Evolutionary conservation across 2,797 vertebrate species (phyloP).

Genomic region (Siniperca scherzeri): DNA sequence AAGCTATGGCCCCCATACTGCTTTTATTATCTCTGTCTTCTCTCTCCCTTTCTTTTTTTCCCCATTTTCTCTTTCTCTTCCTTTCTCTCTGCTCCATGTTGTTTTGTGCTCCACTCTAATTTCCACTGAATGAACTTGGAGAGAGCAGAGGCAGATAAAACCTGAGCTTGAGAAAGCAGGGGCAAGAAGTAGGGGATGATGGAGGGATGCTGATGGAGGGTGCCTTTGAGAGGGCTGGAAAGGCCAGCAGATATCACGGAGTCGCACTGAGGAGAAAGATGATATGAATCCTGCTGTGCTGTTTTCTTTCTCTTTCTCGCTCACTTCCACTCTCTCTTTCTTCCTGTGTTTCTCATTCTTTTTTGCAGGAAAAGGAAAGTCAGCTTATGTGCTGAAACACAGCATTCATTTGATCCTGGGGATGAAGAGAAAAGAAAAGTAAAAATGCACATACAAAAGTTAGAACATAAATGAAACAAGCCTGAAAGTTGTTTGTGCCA

Average conservation of each 20-base stretch:
- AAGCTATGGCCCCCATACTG: conserved; percentile 61
- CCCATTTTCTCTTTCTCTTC: conserved; percentile 13
- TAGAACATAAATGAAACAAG: conserved; percentile 21
- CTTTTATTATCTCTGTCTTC: conserved; percentile 64
- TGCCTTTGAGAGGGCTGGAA: conserved; percentile 58
- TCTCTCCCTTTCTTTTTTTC: conserved; percentile 14
- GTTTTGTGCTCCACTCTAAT: conserved; percentile 65
- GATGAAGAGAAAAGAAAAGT: conserved; percentile 40
- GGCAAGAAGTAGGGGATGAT: conserved; percentile 51
- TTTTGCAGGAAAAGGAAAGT: conserved; percentile 31
- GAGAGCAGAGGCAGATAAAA: conserved; percentile 60
- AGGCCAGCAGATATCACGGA: conserved; percentile 63
- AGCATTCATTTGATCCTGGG: conserved; percentile 26
- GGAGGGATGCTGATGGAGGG: conserved; percentile 64
- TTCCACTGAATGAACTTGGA: conserved; percentile 68
- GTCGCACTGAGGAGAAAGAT: conserved; percentile 67
- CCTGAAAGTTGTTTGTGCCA: conserved; percentile 1
- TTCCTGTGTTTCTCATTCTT: conserved; percentile 24
- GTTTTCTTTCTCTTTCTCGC: conserved; percentile 28
- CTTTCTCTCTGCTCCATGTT: conserved; percentile 47
- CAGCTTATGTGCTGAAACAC: conserved; percentile 30
- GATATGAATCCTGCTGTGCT: conserved; percentile 59
- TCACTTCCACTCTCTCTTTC: conserved; percentile 13
- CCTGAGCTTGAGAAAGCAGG: conserved; percentile 56
- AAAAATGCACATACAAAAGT: conserved; percentile 11